Evolutionary conservation across 1,140 invertebrate genomes (phyloP), one percentile per base, ranked within the genome.

Genomic region (Scaptodrosophila lebanonensis): DNA sequence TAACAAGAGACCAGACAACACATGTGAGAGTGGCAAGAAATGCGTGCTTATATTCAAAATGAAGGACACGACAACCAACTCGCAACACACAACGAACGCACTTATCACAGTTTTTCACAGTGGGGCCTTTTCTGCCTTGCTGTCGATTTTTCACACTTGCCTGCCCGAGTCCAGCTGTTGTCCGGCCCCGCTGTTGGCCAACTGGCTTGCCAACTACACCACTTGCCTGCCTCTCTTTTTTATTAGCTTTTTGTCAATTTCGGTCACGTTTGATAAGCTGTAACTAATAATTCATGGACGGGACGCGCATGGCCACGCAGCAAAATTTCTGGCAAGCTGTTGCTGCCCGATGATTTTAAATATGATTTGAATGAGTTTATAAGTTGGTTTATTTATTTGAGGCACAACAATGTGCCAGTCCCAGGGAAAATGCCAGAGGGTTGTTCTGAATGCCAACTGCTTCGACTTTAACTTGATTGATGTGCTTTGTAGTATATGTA

Each of bases 361-460:
- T 79, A 79, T 73, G 75, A 79, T 79, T 79, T 64, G 64, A 77
- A 77, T 77, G 73, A 79, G 73, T 77, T 77, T 82, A 79, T 77
- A 77, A 79, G 64, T 60, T 72, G 68, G 68, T 79, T 73, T 77
- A 79, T 79, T 77, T 77, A 63, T 57, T 69, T 77, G 66, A 77
- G 65, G 44, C 48, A 48, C 20, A 58, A 45, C 33, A 38, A 49
- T 48, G 22, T 57, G 59, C 17, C 17, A 27, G 6, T 35, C 20
- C n/a, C 12, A 7, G 48, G 43, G 18, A 20, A 27, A 50, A 7
- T 8, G 5, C 4, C 11, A 9, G 8, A 11, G 8, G 6, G 20
- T 6, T 0, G 9, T 5, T 18, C n/a, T 11, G 22, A 39, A 7
- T 36, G 32, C 12, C 8, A 36, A 27, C 32, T 27, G 32, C 2